A percentile compares a stretch with the other conserved stretches of the same genome.
These are phyloP conservation scores for Struthidea cinerea DNA, from an alignment of 2,113 vertebrate species.

Conservation along the genomic window DNA sequence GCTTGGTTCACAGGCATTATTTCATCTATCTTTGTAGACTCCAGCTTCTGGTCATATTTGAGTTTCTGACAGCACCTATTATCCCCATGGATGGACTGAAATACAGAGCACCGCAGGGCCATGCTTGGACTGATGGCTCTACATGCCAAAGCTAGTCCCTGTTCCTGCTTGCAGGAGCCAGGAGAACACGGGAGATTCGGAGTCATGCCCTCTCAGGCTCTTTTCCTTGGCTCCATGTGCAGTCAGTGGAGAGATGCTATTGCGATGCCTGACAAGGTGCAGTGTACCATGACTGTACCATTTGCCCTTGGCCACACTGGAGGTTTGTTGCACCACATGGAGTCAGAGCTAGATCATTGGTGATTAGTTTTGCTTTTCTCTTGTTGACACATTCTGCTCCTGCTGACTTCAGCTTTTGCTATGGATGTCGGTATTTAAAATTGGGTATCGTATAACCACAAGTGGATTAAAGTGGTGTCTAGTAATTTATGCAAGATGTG, in stretches of 20 bases:
- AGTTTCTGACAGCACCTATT: neutral
- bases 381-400: neutral
- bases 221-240: neutral
- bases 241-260: neutral
- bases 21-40: neutral
- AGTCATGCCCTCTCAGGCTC: neutral
- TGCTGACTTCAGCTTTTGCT: neutral
- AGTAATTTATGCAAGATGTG: neutral
- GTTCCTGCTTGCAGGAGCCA: neutral
- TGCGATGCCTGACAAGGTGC: neutral
- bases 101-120: neutral
- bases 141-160: neutral
- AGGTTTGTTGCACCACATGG: neutral
- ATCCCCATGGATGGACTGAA: neutral
- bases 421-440: neutral
- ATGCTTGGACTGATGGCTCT: neutral
- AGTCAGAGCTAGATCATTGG: neutral
- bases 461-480: neutral
- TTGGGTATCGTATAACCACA: neutral
- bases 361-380: neutral
- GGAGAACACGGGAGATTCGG: neutral
- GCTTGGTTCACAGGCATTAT: neutral
- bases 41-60: neutral
- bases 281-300: neutral
- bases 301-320: neutral